Conservation (phyloP, 2,113 vertebrate genomes). For the Myrmecobius fasciatus region DNA sequence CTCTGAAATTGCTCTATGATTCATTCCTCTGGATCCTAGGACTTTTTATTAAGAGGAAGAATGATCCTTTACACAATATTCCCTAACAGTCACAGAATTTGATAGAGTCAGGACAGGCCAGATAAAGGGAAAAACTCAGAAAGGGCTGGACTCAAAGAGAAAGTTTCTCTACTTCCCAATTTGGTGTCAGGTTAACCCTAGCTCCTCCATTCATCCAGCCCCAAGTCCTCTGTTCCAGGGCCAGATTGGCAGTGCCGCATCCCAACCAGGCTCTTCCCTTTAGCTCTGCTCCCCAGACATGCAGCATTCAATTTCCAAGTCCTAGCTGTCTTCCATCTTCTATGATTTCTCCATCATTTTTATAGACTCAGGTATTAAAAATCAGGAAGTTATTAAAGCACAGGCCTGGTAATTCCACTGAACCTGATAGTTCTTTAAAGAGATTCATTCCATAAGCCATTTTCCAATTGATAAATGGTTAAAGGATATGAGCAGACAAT, state of each 20-base stretch:
- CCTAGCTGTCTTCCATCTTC: conserved; percentile 35
- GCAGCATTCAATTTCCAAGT: not conserved
- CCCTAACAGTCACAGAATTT: not conserved
- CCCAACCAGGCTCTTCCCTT: conserved; percentile 8
- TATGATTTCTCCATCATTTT: conserved; percentile 70
- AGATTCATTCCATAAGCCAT: conserved; percentile 68
- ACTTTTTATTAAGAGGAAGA: not conserved
- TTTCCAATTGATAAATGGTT: no score
- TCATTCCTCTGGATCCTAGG: not conserved
- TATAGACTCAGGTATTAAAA: conserved; percentile 76
- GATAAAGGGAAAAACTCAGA: not conserved
- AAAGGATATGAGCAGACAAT: no score
- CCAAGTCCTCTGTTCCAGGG: conserved; percentile 44
- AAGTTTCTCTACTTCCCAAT: not conserved
- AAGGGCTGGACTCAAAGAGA: not conserved
- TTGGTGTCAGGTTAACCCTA: not conserved
- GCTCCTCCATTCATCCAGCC: not conserved
- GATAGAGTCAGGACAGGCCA: conserved; percentile 13
- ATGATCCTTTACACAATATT: not conserved
- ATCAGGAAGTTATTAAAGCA: conserved; percentile 74
- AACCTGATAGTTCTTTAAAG: conserved; percentile 75
- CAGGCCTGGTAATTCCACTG: conserved; percentile 61
- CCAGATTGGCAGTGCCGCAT: not conserved
- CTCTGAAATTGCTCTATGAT: not conserved
- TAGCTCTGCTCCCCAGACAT: not conserved